phyloP scores from a whole-genome alignment of 2,113 vertebrate genomes.

The Peromyscus californicus region DNA sequence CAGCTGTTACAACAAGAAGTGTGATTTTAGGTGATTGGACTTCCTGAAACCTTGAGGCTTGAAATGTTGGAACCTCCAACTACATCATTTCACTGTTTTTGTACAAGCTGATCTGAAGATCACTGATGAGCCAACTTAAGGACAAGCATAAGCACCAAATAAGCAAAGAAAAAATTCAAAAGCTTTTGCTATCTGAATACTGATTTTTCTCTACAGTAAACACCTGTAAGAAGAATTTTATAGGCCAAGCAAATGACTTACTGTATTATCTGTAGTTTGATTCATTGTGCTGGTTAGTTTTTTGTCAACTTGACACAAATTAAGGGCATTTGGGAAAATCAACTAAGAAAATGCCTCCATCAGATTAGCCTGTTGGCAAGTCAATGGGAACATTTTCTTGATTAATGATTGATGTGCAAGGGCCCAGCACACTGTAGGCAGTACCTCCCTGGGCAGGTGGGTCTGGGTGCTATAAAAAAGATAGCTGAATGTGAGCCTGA shows the following conservation, averaged over 20 bases:
- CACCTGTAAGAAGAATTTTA: background rate
- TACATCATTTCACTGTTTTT: background rate
- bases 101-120: background rate
- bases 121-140: background rate
- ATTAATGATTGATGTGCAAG: background rate
- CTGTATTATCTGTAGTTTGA: slow-evolving; percentile 8
- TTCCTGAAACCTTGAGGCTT: background rate
- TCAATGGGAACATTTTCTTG: background rate
- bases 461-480: background rate
- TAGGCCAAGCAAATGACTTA: background rate
- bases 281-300: background rate
- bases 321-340: background rate
- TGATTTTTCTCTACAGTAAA: slow-evolving; percentile 1
- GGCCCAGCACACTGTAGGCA: background rate
- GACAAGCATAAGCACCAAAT: background rate
- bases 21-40: background rate
- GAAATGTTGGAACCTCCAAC: background rate
- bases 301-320: background rate
- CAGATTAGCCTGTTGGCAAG: background rate
- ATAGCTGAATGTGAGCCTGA: background rate
- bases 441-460: too few relatives aligned
- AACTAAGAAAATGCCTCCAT: background rate
- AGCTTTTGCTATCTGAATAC: slow-evolving; percentile 17
- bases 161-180: slow-evolving; percentile 13
- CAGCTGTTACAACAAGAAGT: background rate